Evolutionary conservation across 2,888 invertebrate species (phyloP).

Genomic region (Vannuccia rotundouncinata): DNA sequence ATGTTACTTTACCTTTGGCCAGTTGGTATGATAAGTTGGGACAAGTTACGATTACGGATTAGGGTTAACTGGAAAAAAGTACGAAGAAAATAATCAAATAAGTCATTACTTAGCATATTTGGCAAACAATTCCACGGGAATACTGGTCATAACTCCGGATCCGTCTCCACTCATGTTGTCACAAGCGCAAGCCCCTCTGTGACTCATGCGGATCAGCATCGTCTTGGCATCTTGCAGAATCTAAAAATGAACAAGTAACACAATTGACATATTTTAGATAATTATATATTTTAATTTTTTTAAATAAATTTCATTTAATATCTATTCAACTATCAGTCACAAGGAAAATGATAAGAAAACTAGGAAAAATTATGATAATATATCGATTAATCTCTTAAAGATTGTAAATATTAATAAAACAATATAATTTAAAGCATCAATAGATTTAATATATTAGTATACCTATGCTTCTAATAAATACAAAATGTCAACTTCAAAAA

Average conservation of each 20-base stretch:
- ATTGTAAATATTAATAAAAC: too few species aligned
- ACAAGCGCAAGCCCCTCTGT: slow-evolving; percentile 96
- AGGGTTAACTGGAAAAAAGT: neutral
- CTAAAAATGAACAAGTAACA: too few species aligned
- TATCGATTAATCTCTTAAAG: too few species aligned
- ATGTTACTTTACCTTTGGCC: neutral
- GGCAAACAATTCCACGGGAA: slow-evolving; percentile 80
- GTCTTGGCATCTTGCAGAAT: slow-evolving; percentile 90
- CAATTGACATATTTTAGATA: too few species aligned
- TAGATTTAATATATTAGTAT: too few species aligned
- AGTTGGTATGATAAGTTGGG: neutral
- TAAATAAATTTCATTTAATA: too few species aligned
- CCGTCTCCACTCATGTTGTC: slow-evolving; percentile 99
- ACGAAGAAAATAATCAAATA: neutral
- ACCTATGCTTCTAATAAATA: too few species aligned
- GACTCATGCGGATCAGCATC: slow-evolving; percentile 93
- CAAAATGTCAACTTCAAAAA: too few species aligned
- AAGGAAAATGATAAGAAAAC: too few species aligned
- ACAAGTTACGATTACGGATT: neutral
- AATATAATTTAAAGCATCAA: too few species aligned
- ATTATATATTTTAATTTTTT: slow-evolving; percentile 5
- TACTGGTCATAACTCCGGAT: slow-evolving; percentile 89
- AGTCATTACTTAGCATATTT: slow-evolving; percentile 27
- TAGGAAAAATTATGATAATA: too few species aligned
- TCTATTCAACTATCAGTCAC: too few species aligned